These are phyloP conservation scores for Bettongia penicillata DNA, from an alignment of 2,113 vertebrate genomes.

Conservation along the genomic window DNA sequence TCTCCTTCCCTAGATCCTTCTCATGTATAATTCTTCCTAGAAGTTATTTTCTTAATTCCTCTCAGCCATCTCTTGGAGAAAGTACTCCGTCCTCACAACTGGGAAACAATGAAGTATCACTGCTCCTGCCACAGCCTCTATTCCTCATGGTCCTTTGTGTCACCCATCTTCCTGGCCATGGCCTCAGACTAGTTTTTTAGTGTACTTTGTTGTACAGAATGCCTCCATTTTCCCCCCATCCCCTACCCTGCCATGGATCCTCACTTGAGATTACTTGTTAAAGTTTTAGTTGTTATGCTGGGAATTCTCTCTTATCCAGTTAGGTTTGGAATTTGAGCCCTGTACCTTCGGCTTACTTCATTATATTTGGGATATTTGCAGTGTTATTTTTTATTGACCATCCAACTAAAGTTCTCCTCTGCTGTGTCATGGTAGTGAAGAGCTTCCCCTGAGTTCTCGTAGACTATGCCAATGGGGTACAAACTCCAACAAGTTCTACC, in stretches of 20 bases:
- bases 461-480: too few species aligned
- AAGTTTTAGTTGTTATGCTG: background rate
- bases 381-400: too few species aligned
- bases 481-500: too few species aligned
- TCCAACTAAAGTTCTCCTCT: too few species aligned
- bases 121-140: background rate
- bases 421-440: too few species aligned
- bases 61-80: background rate
- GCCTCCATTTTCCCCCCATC: too few species aligned
- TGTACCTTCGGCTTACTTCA: background rate
- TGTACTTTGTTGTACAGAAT: too few species aligned
- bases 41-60: conserved; percentile 21
- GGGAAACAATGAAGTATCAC: background rate
- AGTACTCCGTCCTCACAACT: background rate
- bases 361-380: too few species aligned
- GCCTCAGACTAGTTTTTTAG: background rate
- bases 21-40: background rate
- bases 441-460: too few species aligned
- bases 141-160: background rate
- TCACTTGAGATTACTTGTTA: background rate
- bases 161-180: background rate
- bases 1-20: background rate
- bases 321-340: background rate
- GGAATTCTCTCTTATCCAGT: background rate
- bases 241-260: background rate